Evolutionary conservation across 2,888 invertebrate genomes (phyloP), one percentile per base, ranked within the genome.

Genomic region (Pachliopta kotzebuea): DNA sequence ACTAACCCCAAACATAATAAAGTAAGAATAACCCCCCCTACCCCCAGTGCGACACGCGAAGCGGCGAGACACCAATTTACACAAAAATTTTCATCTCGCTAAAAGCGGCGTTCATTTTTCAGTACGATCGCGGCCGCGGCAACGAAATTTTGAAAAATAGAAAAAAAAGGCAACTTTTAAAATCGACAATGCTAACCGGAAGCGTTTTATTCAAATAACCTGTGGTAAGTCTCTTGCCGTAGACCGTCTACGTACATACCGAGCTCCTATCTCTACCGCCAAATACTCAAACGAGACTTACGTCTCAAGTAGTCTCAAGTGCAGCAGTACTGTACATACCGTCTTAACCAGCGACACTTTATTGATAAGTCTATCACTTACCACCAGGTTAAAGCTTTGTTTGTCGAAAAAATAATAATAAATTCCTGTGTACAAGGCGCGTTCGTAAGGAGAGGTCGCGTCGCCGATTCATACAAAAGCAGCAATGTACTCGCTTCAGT

Each of bases 381-480:
- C n/a, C n/a, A n/a, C n/a, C n/a, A n/a, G n/a, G n/a, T n/a, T n/a
- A n/a, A n/a, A n/a, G n/a, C n/a, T n/a, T n/a, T n/a, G n/a, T n/a
- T n/a, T n/a, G n/a, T n/a, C n/a, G n/a, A n/a, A n/a, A n/a, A n/a
- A n/a, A n/a, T n/a, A n/a, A n/a, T n/a, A 71, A 69, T 61, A 71
- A 72, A 73, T 73, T 74, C 71, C 70, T 69, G 71, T 70, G 71
- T 74, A 71, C 74, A 71, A n/a, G n/a, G n/a, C n/a, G n/a, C n/a
- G n/a, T n/a, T n/a, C n/a, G n/a, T n/a, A n/a, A n/a, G n/a, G n/a
- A n/a, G n/a, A n/a, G n/a, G n/a, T n/a, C n/a, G 80, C 70, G 76
- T 75, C 76, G 72, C 72, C 72, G 69, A 71, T 75, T 76, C 72
- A 76, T 77, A 83, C 78, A 85, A 85, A 86, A 84, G 83, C 80